phyloP scores from a whole-genome alignment of 2,888 invertebrate species.

The Sesia apiformis region DNA sequence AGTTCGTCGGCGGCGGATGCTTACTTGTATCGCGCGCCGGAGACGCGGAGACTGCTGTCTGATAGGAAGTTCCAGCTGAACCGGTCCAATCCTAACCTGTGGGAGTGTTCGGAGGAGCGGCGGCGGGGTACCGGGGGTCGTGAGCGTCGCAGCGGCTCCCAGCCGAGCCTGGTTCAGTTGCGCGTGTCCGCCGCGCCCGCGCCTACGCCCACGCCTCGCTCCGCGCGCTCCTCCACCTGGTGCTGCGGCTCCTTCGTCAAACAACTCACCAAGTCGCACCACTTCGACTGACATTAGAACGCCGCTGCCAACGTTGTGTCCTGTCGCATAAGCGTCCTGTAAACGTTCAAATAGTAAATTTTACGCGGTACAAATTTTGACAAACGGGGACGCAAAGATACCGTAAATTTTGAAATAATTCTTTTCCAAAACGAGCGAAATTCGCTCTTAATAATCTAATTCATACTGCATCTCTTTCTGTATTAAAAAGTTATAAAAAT shows the following conservation, averaged over 20 bases:
- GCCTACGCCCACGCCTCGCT: conserved; percentile 20
- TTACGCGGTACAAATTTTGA: too few relatives aligned
- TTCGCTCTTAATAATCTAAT: too few relatives aligned
- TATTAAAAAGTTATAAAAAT: too few relatives aligned
- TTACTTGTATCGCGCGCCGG: conserved; percentile 46
- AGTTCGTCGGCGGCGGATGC: conserved; percentile 66
- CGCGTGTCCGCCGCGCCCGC: conserved; percentile 15
- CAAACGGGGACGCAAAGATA: too few relatives aligned
- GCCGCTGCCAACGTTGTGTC: too few relatives aligned
- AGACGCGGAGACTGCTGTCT: conserved; percentile 47
- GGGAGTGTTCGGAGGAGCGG: conserved; percentile 51
- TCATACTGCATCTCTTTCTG: too few relatives aligned
- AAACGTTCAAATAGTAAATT: too few relatives aligned
- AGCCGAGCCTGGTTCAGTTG: conserved; percentile 42
- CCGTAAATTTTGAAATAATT: too few relatives aligned
- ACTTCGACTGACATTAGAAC: conserved; percentile 75
- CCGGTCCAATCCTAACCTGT: conserved; percentile 64
- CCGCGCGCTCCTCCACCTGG: conserved; percentile 79
- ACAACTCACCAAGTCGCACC: conserved; percentile 84
- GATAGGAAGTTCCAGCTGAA: conserved; percentile 59
- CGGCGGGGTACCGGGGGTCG: conserved; percentile 31
- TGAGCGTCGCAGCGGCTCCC: conserved; percentile 55
- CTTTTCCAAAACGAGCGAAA: too few relatives aligned
- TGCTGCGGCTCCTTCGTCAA: conserved; percentile 87
- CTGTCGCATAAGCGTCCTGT: too few relatives aligned